These are phyloP conservation scores for Pagetopsis macropterus DNA, from an alignment of 2,797 vertebrate genomes.

Conservation along the genomic window DNA sequence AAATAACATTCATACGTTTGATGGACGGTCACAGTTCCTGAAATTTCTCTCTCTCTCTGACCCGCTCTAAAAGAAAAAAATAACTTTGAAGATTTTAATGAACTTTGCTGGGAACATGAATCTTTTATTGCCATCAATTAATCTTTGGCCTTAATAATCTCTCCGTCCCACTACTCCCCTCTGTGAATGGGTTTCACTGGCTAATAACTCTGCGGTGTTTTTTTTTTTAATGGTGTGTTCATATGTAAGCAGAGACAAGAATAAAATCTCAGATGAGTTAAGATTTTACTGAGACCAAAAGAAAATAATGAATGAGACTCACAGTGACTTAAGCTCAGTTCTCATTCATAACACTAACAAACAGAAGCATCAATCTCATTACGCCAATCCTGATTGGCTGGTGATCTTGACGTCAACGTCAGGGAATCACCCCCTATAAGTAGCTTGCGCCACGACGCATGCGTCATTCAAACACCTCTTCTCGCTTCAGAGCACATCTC, in stretches of 20 bases:
- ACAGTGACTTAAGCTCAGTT: not conserved
- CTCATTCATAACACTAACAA: too few relatives aligned
- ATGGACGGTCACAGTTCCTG: conserved; percentile 43
- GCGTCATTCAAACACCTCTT: too few relatives aligned
- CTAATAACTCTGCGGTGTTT: conserved; percentile 40
- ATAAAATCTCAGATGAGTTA: conserved; percentile 34
- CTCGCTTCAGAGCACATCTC: too few relatives aligned
- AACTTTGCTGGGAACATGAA: conserved; percentile 77
- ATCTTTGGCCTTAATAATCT: conserved; percentile 76
- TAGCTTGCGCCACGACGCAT: too few relatives aligned
- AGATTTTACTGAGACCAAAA: conserved; percentile 13
- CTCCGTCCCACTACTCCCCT: conserved; percentile 49
- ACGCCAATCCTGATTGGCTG: too few relatives aligned
- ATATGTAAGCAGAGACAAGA: conserved; percentile 7
- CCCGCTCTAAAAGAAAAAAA: conserved; percentile 37
- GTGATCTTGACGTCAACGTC: too few relatives aligned
- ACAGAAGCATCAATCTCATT: too few relatives aligned
- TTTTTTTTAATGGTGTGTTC: conserved; percentile 41
- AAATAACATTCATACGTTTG: conserved; percentile 37
- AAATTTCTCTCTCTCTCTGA: conserved; percentile 36
- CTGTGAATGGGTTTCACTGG: conserved; percentile 49
- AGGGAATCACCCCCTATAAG: too few relatives aligned
- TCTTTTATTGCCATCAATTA: conserved; percentile 80
- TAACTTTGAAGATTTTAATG: conserved; percentile 76
- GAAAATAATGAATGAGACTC: conserved; percentile 3